Percentiles rank a stretch among this genome's conserved stretches.
phyloP scores from a whole-genome alignment of 2,113 vertebrate genomes.

The Fregetta grallaria region DNA sequence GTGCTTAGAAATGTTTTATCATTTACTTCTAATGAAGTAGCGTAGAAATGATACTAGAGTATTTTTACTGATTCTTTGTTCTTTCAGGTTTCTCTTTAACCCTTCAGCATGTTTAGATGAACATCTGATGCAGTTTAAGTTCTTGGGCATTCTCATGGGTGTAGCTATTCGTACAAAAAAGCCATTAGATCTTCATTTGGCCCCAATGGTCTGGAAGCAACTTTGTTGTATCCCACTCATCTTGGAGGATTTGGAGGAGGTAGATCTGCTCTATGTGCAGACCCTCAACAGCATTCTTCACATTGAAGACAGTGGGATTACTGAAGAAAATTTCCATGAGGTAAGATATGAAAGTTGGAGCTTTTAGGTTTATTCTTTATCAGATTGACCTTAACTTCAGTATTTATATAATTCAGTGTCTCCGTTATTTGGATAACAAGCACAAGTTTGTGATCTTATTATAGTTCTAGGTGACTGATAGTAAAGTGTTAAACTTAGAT shows the following conservation, averaged over 20 bases:
- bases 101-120: constrained; percentile 84
- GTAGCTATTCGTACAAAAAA: constrained; percentile 89
- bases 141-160: constrained; percentile 87
- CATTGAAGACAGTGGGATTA: constrained; percentile 90
- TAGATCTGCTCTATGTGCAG: constrained; percentile 87
- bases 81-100: constrained; percentile 82
- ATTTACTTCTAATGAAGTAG: not conserved
- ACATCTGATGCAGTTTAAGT: constrained; percentile 86
- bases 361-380: not conserved
- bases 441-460: not conserved
- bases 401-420: not conserved
- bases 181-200: constrained; percentile 85
- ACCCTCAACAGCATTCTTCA: constrained; percentile 90
- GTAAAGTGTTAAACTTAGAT: not conserved
- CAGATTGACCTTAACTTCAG: not conserved
- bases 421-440: not conserved
- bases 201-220: constrained; percentile 87
- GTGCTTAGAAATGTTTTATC: not conserved
- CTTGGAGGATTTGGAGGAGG: constrained; percentile 86
- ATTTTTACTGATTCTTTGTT: not conserved
- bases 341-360: not conserved
- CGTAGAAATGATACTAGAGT: not conserved
- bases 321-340: constrained; percentile 88
- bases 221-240: constrained; percentile 85
- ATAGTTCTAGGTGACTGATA: not conserved